Evolutionary conservation across 2,113 vertebrate genomes (phyloP).

Genomic region (Psilopogon haemacephalus): DNA sequence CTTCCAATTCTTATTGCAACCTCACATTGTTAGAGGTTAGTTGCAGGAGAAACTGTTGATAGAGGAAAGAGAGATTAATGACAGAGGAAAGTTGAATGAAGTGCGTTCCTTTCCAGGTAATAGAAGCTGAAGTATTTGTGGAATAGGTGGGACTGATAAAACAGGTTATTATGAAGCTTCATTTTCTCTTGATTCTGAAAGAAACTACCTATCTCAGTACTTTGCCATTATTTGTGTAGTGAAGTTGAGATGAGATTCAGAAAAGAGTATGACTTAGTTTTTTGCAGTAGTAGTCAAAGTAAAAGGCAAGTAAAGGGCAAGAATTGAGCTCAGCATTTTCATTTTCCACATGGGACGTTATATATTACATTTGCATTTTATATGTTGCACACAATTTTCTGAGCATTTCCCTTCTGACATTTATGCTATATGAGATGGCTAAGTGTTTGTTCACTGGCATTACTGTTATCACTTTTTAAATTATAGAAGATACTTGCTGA

Average conservation of each 20-base stretch:
- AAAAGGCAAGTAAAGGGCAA: conserved; percentile 47
- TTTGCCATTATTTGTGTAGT: not conserved
- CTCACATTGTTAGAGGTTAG: not conserved
- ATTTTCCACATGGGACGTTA: conserved; percentile 24
- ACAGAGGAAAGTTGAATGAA: not conserved
- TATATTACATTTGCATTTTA: conserved; percentile 46
- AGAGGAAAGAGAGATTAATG: not conserved
- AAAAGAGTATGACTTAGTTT: conserved; percentile 23
- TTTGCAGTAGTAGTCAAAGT: conserved; percentile 3
- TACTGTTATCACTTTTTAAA: not conserved
- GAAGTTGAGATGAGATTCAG: conserved; percentile 5
- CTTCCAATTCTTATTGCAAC: not conserved
- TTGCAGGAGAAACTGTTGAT: not conserved
- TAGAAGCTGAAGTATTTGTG: not conserved
- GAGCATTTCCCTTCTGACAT: conserved; percentile 3
- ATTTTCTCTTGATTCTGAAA: not conserved
- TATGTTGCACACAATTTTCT: conserved; percentile 27
- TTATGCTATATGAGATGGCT: not conserved
- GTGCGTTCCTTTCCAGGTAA: not conserved
- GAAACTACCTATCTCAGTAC: not conserved
- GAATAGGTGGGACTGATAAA: not conserved
- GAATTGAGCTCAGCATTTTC: conserved; percentile 18
- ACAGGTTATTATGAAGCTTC: not conserved
- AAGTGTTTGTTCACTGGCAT: conserved; percentile 3
- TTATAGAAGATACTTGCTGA: not conserved